phyloP scores from a whole-genome alignment of 2,888 invertebrate genomes.

The Nomada flava region DNA sequence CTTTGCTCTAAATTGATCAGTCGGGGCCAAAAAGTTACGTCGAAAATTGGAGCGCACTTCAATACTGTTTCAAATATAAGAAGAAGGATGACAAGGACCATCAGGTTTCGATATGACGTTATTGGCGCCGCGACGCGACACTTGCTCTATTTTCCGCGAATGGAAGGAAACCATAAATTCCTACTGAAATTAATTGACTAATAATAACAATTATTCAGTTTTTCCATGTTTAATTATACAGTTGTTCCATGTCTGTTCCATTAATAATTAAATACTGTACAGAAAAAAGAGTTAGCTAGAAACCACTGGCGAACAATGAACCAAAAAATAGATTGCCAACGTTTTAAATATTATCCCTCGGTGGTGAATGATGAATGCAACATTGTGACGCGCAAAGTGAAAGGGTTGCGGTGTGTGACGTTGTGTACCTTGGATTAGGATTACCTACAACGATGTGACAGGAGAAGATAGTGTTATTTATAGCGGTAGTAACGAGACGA shows the following conservation, averaged over 20 bases:
- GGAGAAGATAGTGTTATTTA: not conserved
- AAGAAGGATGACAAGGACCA: not conserved
- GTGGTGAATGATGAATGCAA: not conserved
- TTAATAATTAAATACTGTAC: no score
- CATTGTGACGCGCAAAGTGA: not conserved
- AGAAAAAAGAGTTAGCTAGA: no score
- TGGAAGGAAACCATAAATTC: not conserved
- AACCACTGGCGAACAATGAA: conserved; percentile 13
- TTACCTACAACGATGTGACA: not conserved
- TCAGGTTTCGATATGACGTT: not conserved
- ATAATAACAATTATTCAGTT: not conserved
- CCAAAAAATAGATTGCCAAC: not conserved
- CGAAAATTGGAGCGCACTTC: not conserved
- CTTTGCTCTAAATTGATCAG: not conserved
- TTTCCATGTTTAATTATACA: not conserved
- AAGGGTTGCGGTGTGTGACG: not conserved
- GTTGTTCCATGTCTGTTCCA: not conserved
- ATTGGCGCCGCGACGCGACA: not conserved
- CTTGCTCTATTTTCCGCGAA: not conserved
- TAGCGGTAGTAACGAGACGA: not conserved
- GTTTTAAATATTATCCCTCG: no score
- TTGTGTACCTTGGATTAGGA: not conserved
- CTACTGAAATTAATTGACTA: not conserved
- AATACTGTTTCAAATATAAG: not conserved
- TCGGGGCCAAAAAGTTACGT: not conserved